Evolutionary conservation across 2,797 vertebrate species (phyloP).

Genomic region (Esox lucius): DNA sequence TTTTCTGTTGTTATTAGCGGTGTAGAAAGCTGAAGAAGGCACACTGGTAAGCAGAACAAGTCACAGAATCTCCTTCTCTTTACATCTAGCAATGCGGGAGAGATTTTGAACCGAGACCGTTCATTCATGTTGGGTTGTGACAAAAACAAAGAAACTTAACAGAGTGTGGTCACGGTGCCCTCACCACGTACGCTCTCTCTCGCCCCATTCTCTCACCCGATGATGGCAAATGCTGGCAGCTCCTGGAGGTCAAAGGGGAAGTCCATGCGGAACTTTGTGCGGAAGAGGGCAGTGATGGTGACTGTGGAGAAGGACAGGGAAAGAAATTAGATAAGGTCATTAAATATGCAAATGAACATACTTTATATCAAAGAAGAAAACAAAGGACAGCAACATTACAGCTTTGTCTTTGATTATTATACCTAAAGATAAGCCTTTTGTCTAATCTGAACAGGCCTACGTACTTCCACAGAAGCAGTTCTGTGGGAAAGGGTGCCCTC

Average conservation of each 20-base stretch:
- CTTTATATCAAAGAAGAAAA: not conserved
- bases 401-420: not conserved
- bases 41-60: not conserved
- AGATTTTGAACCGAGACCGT: not conserved
- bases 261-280: constrained; percentile 94
- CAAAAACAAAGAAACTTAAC: not conserved
- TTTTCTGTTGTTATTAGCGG: not conserved
- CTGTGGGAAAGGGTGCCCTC: constrained; percentile 30
- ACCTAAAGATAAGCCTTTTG: not conserved
- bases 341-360: not conserved
- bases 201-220: constrained; percentile 78
- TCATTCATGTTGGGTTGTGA: not conserved
- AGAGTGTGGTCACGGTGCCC: constrained; percentile 19
- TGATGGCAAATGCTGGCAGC: constrained; percentile 90
- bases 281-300: constrained; percentile 94
- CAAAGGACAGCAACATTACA: constrained; percentile 23
- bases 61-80: not conserved
- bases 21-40: not conserved
- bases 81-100: not conserved
- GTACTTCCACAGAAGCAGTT: not conserved
- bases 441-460: not conserved
- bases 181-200: constrained; percentile 67
- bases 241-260: constrained; percentile 97
- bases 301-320: constrained; percentile 62
- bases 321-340: not conserved